Evolutionary conservation across 2,797 vertebrate species (phyloP), one percentile per base, ranked within the genome.

Genomic region (Tapirus indicus): DNA sequence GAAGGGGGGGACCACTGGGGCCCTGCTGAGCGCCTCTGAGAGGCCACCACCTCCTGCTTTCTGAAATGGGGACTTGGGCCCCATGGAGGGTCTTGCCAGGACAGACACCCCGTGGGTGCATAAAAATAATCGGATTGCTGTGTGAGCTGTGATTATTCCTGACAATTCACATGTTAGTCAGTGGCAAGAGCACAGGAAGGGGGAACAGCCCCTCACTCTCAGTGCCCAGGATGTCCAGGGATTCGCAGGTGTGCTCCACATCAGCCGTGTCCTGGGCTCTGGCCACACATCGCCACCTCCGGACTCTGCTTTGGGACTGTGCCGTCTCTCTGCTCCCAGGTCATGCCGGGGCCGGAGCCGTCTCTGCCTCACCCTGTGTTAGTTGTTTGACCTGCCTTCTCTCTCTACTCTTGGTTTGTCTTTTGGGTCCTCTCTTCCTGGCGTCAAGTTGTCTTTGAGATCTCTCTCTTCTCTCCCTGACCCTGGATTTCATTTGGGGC

Each of bases 201-300:
- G 52, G 60, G 38, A 18, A n/a, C 8, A 0, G 0, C 49, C 47
- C 35, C 5, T 74, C 23, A 27, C 21, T 23, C 21, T 74, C 20
- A 9, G 6, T 47, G 47, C 47, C 11, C 47, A 9, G 47, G 49
- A 13, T 16, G 14, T 23, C 47, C 11, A 47, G 89, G 90, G 66
- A 72, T 38, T 66, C 80, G 91, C 6, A 2, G 77, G 7, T 44
- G 10, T n/a, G 47, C 35, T 74, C 69, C 3, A 2, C 32, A 78
- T n/a, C 38, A 6, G 5, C 16, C 13, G 2, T 6, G 29, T 60
- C 41, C 54, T 56, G 80, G 92, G 80, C 14, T 78, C 75, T 35
- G n/a, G 25, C 72, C 69, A 60, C 21, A n/a, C 7, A 3, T 44
- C 0, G 0, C 52, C 0, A 1, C 60, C 47, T 89, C 74, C 35